Evolutionary conservation across 1,140 invertebrate genomes (phyloP), one percentile per base, ranked within the genome.

Genomic region (Cyclargus thomasi): DNA sequence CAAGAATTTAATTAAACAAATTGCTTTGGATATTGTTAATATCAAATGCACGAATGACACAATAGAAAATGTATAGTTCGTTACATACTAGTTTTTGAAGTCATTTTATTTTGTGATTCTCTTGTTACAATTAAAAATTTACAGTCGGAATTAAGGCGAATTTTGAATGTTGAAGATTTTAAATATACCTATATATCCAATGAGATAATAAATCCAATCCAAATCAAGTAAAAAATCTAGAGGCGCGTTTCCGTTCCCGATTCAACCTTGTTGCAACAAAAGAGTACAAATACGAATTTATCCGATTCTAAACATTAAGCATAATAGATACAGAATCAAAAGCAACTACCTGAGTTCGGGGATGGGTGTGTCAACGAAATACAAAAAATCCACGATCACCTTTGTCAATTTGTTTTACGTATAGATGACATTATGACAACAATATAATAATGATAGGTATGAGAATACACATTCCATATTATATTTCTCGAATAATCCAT

Each of bases 391-490:
- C 18, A 59, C 55, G 55, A 21, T 21, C 55, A 7, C 20, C 55
- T 59, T 22, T 59, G 55, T 59, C 55, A 59, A 59, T 59, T 59
- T 59, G 55, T 59, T 59, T 59, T 20, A 59, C 55, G 55, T 59
- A 59, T 59, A 22, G 18, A 59, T 59, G 55, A 59, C 55, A 59
- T 59, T 59, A 59, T 59, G 55, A 59, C 55, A 59, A 59, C 55
- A 20, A 59, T 59, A 59, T 11, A 59, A 59, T 59, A 59, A 59
- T 59, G 20, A 59, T 59, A 59, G 55, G 18, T 59, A 20, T 59
- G 3, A 57, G 36, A 16, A 47, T 11, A 47, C 39, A 47, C 39
- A 20, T 21, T 59, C 20, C 55, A n/a, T n/a, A n/a, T 5, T 1
- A 59, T 18, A 59, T 59, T 59, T 21, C 2, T 20, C 14, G 55